These are phyloP conservation scores for Macquaria ambigua DNA, from an alignment of 2,113 vertebrate species.

Conservation along the genomic window DNA sequence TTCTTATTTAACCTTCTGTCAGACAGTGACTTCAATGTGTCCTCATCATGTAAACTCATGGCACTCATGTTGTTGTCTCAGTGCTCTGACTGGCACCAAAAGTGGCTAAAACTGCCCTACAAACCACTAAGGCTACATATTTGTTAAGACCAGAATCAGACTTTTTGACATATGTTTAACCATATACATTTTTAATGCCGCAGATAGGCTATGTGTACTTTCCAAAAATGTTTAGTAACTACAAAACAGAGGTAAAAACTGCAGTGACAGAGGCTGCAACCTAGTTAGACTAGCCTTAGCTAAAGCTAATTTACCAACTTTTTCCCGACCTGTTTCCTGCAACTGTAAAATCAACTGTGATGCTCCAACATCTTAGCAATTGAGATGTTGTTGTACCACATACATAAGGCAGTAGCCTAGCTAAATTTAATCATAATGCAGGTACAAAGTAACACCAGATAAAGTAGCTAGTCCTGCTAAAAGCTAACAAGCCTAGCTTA, in stretches of 20 bases:
- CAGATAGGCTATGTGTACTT: not conserved
- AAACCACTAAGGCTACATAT: not conserved
- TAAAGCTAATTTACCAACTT: not conserved
- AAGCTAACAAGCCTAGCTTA: not conserved
- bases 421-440: not conserved
- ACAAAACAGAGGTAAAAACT: not conserved
- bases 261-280: not conserved
- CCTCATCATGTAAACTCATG: slow-evolving; percentile 2
- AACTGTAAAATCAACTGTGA: not conserved
- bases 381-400: not conserved
- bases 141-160: not conserved
- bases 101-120: not conserved
- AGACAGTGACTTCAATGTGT: slow-evolving; percentile 18
- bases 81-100: not conserved
- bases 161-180: not conserved
- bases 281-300: not conserved
- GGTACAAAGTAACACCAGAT: not conserved
- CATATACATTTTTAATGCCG: not conserved
- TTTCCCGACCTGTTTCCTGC: not conserved
- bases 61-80: not conserved
- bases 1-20: slow-evolving; percentile 9
- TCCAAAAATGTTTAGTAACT: not conserved
- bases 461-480: not conserved
- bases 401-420: not conserved
- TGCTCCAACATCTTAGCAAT: not conserved